Conservation (phyloP, 2,797 vertebrate genomes). For the Alcedo quadribrachys region DNA sequence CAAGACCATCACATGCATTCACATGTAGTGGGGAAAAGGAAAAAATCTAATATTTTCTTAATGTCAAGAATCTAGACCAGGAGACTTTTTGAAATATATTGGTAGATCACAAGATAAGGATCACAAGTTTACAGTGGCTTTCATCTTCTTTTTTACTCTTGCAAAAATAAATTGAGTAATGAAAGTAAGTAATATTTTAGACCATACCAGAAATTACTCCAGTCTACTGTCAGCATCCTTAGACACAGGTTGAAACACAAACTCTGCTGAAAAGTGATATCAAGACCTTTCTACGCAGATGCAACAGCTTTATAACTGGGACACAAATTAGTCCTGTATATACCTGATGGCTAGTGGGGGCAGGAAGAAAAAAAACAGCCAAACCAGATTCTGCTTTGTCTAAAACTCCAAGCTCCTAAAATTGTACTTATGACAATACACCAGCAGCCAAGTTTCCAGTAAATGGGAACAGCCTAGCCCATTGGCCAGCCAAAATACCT, state of each 20-base stretch:
- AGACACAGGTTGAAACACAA: background rate
- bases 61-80: background rate
- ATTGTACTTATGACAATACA: background rate
- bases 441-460: background rate
- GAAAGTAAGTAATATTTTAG: background rate
- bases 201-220: background rate
- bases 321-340: background rate
- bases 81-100: background rate
- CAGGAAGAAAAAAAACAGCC: background rate
- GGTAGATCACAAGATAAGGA: background rate
- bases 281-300: background rate
- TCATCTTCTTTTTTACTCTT: background rate
- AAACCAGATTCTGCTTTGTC: background rate
- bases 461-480: background rate
- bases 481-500: background rate
- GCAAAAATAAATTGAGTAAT: background rate
- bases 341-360: background rate
- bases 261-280: background rate
- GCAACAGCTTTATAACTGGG: background rate
- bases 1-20: slow-evolving; percentile 52
- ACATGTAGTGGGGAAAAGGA: slow-evolving; percentile 29
- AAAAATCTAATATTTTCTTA: slow-evolving; percentile 7
- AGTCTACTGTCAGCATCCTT: background rate
- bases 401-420: background rate
- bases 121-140: background rate